Base-by-base conservation (phyloP, 2,113 vertebrate genomes). In the Ifrita kowaldi region DNA sequence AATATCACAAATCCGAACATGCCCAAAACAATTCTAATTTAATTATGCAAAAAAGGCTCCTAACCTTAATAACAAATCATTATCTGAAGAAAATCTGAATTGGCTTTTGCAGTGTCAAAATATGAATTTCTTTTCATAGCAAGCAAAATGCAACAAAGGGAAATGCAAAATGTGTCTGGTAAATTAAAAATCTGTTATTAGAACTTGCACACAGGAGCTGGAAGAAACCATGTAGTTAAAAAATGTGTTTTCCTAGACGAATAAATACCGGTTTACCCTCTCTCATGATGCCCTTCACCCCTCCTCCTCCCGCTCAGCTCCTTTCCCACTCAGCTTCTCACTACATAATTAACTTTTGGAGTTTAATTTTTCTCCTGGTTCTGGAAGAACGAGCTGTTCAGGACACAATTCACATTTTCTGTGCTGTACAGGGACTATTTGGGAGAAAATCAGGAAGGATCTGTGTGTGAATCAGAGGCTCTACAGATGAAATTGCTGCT, bases 161-260 rank as follows among this genome's bases (percentile, higher is more conserved):
- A 92, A 89, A 84, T 41, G 63, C 23, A 57, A 60, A 86, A 33
- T 18, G 4, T 53, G 59, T 16, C 68, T 67, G 47, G 50, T 37
- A 75, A 95, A 84, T 93, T 91, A 94, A 94, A 86, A 71, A 75
- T 62, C 75, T 88, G 27, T 44, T 53, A 70, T 63, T 26, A 92
- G 75, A 65, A 77, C 78, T 13, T 11, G 63, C 52, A 74, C 80
- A 16, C 18, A 60, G 63, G 19, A 75, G 50, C 20, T 30, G 55
- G 30, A 50, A 77, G 53, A 56, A 92, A 41, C 47, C 46, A 37
- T 44, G 56, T 3, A 41, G 74, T n/a, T 73, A 47, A 59, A 57
- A 76, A 74, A 63, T 11, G 30, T 20, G 13, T 39, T 84, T 89
- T 74, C 20, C 27, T 47, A 13, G 52, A 64, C 55, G 47, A 79